Base-by-base conservation (phyloP, 2,888 invertebrate genomes). In the Rugalucina vietnamica region DNA sequence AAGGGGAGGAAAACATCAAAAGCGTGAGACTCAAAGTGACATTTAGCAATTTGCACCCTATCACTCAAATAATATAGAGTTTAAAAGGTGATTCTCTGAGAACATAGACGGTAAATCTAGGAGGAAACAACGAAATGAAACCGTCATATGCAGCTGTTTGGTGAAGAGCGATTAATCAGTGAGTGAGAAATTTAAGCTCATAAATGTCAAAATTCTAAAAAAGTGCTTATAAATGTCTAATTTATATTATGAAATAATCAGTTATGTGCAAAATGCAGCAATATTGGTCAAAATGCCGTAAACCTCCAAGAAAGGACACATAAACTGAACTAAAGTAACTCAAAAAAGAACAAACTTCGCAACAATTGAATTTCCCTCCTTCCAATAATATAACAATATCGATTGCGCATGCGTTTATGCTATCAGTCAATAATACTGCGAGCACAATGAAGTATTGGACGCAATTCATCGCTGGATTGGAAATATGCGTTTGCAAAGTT, bases 61-160 rank as follows among this genome's bases (percentile, higher is more conserved):
- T 81, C 79, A 79, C 82, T 85, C 21, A 79, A 77, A 79, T 81
- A 79, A 82, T 85, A 77, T 80, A 60, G 74, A 71, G 75, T 76
- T 83, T 81, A 76, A 84, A 70, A 36, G 79, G 70, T 80, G 81
- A 82, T 57, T 29, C 49, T 69, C 73, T 76, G 80, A 75, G 82
- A 85, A 85, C 84, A 85, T 84, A 85, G 77, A 79, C 82, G 78
- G 85, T 87, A 87, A 87, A 84, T 82, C 78, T 79, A 75, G 70
- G 71, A 78, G 60, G 69, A 75, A 82, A 82, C 81, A 87, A 79
- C 76, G 76, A 71, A 72, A 54, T 70, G 79, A 79, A 78, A 84
- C 80, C 32, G 43, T 69, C 50, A 73, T 49, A 76, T 76, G 85
- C 87, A 88, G 87, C 87, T 88, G 87, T 82, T 82, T 69, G 36